These are phyloP conservation scores for Paradisaea rubra DNA, from an alignment of 2,113 vertebrate genomes.

Conservation along the genomic window DNA sequence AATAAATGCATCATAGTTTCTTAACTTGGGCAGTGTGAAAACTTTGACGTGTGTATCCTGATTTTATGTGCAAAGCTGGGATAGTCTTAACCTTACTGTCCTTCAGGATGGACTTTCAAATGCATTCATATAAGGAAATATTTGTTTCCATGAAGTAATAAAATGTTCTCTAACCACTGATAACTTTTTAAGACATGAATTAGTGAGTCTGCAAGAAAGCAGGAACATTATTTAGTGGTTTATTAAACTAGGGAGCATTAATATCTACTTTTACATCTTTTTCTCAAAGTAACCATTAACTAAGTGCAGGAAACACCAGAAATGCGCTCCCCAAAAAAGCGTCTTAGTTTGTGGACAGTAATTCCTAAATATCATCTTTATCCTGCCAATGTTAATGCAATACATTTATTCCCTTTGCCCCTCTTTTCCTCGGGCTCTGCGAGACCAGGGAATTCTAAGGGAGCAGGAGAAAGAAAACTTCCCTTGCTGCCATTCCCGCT, in stretches of 20 bases:
- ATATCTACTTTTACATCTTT: neutral
- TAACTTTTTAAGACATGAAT: neutral
- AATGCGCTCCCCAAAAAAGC: fast-evolving
- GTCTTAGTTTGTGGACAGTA: neutral
- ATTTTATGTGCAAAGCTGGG: neutral
- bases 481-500: neutral
- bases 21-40: neutral
- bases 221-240: neutral
- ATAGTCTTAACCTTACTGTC: neutral
- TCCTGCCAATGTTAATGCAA: fast-evolving
- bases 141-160: neutral
- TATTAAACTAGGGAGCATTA: neutral
- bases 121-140: neutral
- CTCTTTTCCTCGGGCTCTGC: neutral
- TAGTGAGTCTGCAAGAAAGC: neutral
- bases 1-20: neutral
- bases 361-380: neutral
- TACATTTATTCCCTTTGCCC: fast-evolving
- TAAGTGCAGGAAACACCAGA: neutral
- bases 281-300: neutral
- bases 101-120: neutral
- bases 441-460: neutral
- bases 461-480: neutral
- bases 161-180: neutral
- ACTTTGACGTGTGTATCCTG: neutral